Evolutionary conservation across 2,888 invertebrate species (phyloP), one percentile per base, ranked within the genome.

Genomic region (Ophioninae sp.): DNA sequence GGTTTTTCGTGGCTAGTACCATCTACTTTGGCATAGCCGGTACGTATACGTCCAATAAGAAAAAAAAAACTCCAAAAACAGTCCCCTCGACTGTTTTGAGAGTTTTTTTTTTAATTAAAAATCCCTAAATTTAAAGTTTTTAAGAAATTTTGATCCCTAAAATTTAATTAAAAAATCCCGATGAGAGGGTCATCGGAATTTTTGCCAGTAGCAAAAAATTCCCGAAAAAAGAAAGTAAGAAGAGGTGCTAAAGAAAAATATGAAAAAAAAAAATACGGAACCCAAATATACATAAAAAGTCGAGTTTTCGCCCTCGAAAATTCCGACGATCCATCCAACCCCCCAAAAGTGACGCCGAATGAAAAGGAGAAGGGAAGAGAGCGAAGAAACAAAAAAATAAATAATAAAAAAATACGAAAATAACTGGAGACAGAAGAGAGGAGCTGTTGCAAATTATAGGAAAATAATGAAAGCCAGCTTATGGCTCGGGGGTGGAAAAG

Each of bases 11-110:
- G 8, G 94, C 95, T 1, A 94, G 95, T 17, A 91, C 95, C 10
- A 87, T 95, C 56, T 95, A 95, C 89, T 95, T 94, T 87, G 93
- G 93, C 41, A 92, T 95, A 63, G 94, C 96, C 91, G 95, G 96
- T 96, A 91, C 75, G 84, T 86, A 81, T 51, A 17, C 1, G 30
- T 30, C 2, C 30, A 30, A 30, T 30, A 30, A 30, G 30, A 30
- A 30, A 30, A 69, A 69, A 10, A 51, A 68, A 69, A 56, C 17
- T 9, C 13, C 10, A 9, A 17, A 17, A 13, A 13, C 51, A 3
- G 2, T 17, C 17, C 13, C 17, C 51, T 51, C 3, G 10, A n/a
- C n/a, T n/a, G n/a, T n/a, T n/a, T n/a, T n/a, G n/a, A n/a, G n/a
- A n/a, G n/a, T n/a, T n/a, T n/a, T n/a, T n/a, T n/a, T n/a, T n/a